Evolutionary conservation across 1,140 invertebrate species (phyloP).

Genomic region (Sarcophaga bullata): DNA sequence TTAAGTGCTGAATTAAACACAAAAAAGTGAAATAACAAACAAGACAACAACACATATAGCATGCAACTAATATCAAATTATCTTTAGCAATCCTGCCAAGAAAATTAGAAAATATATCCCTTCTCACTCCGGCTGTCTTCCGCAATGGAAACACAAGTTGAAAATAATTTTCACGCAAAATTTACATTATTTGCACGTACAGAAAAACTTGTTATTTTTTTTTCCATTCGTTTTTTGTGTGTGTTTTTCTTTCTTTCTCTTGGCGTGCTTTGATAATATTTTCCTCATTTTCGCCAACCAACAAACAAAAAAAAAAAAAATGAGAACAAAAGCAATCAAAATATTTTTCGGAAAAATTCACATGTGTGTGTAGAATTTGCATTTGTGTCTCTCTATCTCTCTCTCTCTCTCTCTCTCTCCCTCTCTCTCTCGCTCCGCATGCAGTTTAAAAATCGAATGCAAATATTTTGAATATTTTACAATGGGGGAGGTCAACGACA

Average conservation of each 20-base stretch:
- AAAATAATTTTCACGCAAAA: constrained; percentile 34
- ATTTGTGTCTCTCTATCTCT: not conserved
- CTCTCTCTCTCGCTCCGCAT: no score
- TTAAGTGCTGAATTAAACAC: not conserved
- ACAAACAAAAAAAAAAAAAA: not conserved
- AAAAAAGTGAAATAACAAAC: not conserved
- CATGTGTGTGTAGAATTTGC: not conserved
- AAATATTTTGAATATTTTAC: constrained; percentile 1
- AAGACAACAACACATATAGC: not conserved
- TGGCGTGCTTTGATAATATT: no score
- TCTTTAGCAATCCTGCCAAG: constrained; percentile 15
- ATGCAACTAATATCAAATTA: constrained; percentile 38
- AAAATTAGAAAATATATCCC: constrained; percentile 19
- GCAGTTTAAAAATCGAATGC: not conserved
- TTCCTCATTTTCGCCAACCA: no score
- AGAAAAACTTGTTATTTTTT: constrained; percentile 18
- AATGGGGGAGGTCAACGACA: no score
- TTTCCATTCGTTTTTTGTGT: no score
- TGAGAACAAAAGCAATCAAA: not conserved
- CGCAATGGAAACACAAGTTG: not conserved
- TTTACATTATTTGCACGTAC: constrained; percentile 38
- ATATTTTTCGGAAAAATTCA: constrained; percentile 4
- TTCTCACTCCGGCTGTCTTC: not conserved
- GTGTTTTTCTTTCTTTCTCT: no score
- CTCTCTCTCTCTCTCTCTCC: no score